Base-by-base conservation (phyloP, 1,140 invertebrate species). In the Drosophila ogumai region DNA sequence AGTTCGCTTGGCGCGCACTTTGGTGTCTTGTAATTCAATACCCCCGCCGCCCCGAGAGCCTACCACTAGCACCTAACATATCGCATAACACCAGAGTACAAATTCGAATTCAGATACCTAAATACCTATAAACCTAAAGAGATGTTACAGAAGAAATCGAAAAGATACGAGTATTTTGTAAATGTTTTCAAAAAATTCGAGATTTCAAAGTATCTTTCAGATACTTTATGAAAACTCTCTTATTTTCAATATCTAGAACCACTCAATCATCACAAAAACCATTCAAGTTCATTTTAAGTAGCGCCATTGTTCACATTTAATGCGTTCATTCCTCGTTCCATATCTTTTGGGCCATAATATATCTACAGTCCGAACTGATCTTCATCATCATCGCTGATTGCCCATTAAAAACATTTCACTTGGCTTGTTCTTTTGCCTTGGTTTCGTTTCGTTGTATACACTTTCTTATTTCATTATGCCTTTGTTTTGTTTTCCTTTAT, bases 1-100 rank as follows among this genome's bases (percentile, higher is more conserved):
- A 79, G 74, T 90, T 88, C 57, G 81, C 81, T 90, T 88, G 81
- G 85, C 81, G 85, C 85, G 85, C 81, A 88, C 85, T 88, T 90
- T 90, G 85, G 85, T 90, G 85, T 88, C 85, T 81, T 81, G 88
- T 88, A 91, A 91, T 88, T 91, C 67, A 91, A 91, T 91, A 91
- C 88, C 84, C 71, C 63, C 38, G 65, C 50, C 47, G 66, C 56
- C 73, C 80, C 72, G 86, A 22, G 31, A 32, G 31, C 50, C n/a
- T 28, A 79, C 79, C 81, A 88, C 69, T 87, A 84, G 71, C 88
- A 85, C 68, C 82, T 91, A 47, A 47, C 46, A 47, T 47, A 91
- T 91, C 88, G 74, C 79, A 88, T 91, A 74, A 88, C 88, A 75
- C 67, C 75, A 65, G 50, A 69, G 76, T 57, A 60, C 66, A 77